These are phyloP conservation scores for Hydractinia echinata DNA, from an alignment of 30 jellyfish, hydroid and myxozoan genomes.

Conservation along the genomic window DNA sequence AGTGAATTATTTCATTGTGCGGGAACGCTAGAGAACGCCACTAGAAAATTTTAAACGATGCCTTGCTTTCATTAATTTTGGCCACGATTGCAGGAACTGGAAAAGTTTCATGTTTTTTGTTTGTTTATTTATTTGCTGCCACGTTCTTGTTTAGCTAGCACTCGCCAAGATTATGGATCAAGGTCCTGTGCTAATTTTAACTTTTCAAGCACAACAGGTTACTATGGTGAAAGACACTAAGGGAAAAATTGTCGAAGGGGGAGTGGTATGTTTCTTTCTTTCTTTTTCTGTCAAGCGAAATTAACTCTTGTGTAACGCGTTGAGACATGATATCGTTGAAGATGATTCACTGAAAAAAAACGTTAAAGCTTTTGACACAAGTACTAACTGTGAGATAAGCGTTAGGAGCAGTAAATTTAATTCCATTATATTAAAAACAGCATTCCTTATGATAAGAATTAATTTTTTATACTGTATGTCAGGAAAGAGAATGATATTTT, in stretches of 20 bases:
- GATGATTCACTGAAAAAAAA: too few relatives aligned
- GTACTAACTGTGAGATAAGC: too few relatives aligned
- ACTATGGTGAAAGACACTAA: slow-evolving; percentile 55
- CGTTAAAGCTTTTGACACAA: too few relatives aligned
- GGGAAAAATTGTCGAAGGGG: slow-evolving; percentile 79
- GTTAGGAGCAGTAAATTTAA: too few relatives aligned
- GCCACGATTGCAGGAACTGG: background rate
- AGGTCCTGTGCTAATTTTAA: slow-evolving; percentile 83
- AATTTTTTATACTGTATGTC: background rate
- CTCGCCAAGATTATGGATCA: slow-evolving; percentile 92
- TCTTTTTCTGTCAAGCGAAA: background rate
- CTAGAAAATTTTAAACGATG: too few relatives aligned
- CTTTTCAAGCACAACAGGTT: slow-evolving; percentile 88
- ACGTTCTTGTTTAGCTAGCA: slow-evolving; percentile 49
- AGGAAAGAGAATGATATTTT: background rate
- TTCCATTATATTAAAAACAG: background rate
- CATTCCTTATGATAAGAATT: background rate
- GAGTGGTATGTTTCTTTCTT: slow-evolving; percentile 42
- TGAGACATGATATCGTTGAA: too few relatives aligned
- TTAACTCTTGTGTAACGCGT: too few relatives aligned
- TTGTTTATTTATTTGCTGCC: background rate
- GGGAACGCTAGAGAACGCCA: too few relatives aligned
- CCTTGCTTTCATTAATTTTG: background rate
- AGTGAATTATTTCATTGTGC: too few relatives aligned
- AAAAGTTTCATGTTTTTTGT: background rate